Conservation (phyloP, 2,113 vertebrate genomes). For the Strigops habroptila region DNA sequence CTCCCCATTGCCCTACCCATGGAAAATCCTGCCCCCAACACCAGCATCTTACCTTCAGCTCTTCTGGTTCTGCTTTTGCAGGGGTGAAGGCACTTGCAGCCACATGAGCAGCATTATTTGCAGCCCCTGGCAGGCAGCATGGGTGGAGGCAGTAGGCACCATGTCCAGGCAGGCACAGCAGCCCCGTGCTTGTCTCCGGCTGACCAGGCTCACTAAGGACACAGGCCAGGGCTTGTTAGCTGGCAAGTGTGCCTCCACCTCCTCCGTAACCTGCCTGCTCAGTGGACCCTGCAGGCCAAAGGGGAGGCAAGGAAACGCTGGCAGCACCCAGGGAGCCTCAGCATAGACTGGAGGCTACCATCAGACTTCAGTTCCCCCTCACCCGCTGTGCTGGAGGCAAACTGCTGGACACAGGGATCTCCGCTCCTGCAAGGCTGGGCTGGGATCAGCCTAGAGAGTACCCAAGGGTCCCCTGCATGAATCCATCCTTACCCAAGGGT, state of each 20-base stretch:
- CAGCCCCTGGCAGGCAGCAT: background rate
- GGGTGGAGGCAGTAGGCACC: background rate
- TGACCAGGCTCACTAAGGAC: background rate
- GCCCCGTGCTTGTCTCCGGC: background rate
- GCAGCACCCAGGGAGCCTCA: background rate
- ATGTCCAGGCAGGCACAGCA: background rate
- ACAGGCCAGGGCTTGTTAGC: background rate
- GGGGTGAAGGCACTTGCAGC: background rate
- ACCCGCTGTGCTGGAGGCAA: background rate
- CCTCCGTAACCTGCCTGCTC: rapidly evolving
- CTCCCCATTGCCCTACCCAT: background rate
- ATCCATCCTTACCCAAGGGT: background rate
- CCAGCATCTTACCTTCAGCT: background rate
- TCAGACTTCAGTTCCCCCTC: background rate
- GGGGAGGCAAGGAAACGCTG: background rate
- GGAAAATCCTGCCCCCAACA: background rate
- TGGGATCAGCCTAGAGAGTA: background rate
- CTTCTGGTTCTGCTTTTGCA: background rate
- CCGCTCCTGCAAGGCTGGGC: background rate
- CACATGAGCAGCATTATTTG: background rate
- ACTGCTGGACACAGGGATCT: background rate
- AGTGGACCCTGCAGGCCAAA: background rate
- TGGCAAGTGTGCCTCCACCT: background rate
- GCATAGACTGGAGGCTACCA: background rate
- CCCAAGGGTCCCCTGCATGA: background rate